Conservation (phyloP, 2,888 invertebrate genomes). For the Iselma pallidipennis region DNA sequence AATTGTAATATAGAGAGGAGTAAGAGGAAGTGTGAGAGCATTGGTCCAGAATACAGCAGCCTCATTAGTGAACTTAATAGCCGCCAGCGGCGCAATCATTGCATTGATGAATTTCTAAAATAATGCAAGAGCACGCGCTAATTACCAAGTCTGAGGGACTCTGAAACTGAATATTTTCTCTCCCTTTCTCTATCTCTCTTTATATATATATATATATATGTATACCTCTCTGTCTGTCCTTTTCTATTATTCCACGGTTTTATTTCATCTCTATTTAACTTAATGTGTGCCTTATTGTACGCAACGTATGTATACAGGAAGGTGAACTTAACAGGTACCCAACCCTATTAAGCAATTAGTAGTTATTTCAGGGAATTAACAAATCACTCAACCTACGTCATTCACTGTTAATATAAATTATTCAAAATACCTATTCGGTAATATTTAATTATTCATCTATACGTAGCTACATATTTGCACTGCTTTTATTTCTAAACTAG, state of each 20-base stretch:
- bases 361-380: conserved; percentile 15
- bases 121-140: conserved; percentile 43
- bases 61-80: conserved; percentile 44
- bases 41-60: conserved; percentile 41
- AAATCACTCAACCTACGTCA: conserved; percentile 3
- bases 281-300: neutral
- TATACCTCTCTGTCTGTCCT: too few relatives aligned
- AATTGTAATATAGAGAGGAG: neutral
- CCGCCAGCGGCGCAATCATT: conserved; percentile 37
- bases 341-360: conserved; percentile 25
- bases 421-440: conserved; percentile 5
- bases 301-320: conserved; percentile 12
- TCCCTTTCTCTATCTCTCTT: neutral
- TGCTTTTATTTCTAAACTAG: too few relatives aligned
- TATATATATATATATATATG: too few relatives aligned
- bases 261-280: neutral
- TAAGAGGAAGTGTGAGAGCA: conserved; percentile 22
- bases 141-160: conserved; percentile 30
- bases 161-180: neutral
- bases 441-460: neutral
- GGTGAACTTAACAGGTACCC: conserved; percentile 10
- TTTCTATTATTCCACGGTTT: neutral
- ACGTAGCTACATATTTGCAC: neutral
- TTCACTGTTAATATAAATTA: conserved; percentile 3
- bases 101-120: conserved; percentile 44